Base-by-base conservation (phyloP, 2,797 vertebrate genomes). In the Anas flavirostris region DNA sequence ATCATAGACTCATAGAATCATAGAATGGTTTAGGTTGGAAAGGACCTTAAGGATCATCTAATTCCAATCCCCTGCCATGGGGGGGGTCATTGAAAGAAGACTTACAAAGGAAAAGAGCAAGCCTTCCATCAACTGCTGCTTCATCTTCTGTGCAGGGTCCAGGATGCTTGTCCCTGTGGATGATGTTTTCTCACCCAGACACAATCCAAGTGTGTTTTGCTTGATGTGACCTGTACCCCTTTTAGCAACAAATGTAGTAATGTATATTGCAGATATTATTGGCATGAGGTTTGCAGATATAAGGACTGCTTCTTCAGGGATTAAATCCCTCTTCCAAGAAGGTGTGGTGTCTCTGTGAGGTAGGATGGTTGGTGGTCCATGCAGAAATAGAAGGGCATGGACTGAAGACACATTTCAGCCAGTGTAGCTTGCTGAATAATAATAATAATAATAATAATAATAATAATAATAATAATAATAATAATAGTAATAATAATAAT, bases 291-390 rank as follows among this genome's bases (percentile, higher is more conserved):
- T 84, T 84, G 28, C 50, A n/a, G 23, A 21, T 68, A 10, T 31
- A 39, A 68, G 18, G 22, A 21, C 46, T 46, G 12, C 37, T 10
- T 60, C 23, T 84, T 87, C 29, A 48, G 19, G 37, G 23, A 13
- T 37, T 1, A 2, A 64, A 48, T 43, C 8, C n/a, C 6, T 75
- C 35, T 69, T 8, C 9, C 22, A 52, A 9, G 19, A 1, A 46
- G 16, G 17, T 29, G 3, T 63, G 43, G 53, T 22, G 9, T 10
- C 10, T 33, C 15, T 1, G 5, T 50, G 44, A 44, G 5, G 18
- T 5, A 39, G n/a, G 31, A 25, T 1, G 0, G 59, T 55, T 69
- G 1, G 9, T 35, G 6, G 7, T 31, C 22, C 26, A 16, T 83
- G 25, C 31, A 73, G 21, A 43, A 43, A 1, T 18, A 43, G 43